These are phyloP conservation scores for Drosophila nigritarsus DNA, from an alignment of 2,888 invertebrate species.

Conservation along the genomic window DNA sequence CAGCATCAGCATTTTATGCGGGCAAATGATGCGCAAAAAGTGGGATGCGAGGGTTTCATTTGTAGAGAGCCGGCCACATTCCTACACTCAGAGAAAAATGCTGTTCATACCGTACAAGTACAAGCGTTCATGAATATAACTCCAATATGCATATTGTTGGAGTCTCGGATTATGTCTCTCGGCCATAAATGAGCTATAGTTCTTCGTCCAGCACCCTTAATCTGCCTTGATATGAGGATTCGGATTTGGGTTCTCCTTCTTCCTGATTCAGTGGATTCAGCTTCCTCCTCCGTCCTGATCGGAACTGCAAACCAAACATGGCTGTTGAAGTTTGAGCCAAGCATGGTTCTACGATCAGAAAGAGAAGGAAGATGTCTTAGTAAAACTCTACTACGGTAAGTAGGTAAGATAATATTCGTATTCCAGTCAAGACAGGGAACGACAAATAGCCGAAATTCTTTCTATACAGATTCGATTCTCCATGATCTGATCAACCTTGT, in stretches of 20 bases:
- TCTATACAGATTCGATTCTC: background rate
- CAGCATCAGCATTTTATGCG: conserved; percentile 6
- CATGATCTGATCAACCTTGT: background rate
- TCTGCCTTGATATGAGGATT: too few species aligned
- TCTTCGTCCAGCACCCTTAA: too few species aligned
- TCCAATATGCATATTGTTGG: background rate
- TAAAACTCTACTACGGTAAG: background rate
- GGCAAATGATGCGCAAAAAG: conserved; percentile 61
- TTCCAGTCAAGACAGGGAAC: background rate
- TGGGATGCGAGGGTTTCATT: background rate
- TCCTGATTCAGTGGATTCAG: background rate
- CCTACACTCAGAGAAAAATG: background rate
- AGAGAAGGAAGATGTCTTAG: background rate
- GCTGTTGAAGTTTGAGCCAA: background rate
- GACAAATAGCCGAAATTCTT: background rate
- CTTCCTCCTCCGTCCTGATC: background rate
- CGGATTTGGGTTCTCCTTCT: too few species aligned
- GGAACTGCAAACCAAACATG: background rate
- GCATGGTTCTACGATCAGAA: background rate
- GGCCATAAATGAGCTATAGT: too few species aligned
- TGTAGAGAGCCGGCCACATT: background rate
- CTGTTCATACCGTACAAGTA: background rate
- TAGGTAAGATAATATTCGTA: background rate
- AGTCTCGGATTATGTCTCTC: background rate
- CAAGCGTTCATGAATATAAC: background rate